Evolutionary conservation across 2,888 invertebrate genomes (phyloP), one percentile per base, ranked within the genome.

Genomic region (Nomada hirtipes): DNA sequence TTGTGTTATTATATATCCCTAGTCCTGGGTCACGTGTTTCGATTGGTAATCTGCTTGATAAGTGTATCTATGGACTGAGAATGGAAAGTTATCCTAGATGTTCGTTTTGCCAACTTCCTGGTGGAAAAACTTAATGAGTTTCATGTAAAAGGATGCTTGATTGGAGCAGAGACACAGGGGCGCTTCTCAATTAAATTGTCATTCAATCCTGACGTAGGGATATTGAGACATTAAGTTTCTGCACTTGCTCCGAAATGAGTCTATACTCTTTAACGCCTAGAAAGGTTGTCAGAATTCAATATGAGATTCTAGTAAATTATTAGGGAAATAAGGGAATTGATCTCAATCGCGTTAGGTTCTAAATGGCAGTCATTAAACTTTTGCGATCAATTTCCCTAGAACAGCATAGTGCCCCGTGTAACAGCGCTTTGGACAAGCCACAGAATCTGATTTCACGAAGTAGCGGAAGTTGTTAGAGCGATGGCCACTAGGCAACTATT

Each of bases 321-420:
- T 60, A 60, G 52, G 52, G 74, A 73, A 77, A 77, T 47, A 29
- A 23, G 7, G 57, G 26, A 13, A 67, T 36, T 15, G 72, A 57
- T 67, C 50, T 50, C 42, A 29, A 55, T 57, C 50, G 50, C 26
- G 26, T 67, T 67, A 61, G 26, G 55, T 44, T 67, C 55, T 47
- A 79, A 80, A 80, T 72, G 55, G 67, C 42, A 47, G 67, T 53
- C 55, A 42, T 81, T 73, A 81, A 79, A 79, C 73, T 81, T 80
- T 29, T 20, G 23, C 61, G 57, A 73, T 72, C 79, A 81, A 73
- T 81, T 81, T 42, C 47, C 26, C 18, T 15, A 29, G n/a, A 10
- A 23, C 67, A 9, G 42, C 47, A 61, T 36, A 55, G n/a, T 64
- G 29, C n/a, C 13, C 15, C 26, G 26, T 15, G n/a, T 44, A 44